Percentiles rank a stretch among this genome's conserved stretches.
Evolutionary conservation across 2,888 invertebrate genomes (phyloP).

Genomic region (Drosophila meridiana): DNA sequence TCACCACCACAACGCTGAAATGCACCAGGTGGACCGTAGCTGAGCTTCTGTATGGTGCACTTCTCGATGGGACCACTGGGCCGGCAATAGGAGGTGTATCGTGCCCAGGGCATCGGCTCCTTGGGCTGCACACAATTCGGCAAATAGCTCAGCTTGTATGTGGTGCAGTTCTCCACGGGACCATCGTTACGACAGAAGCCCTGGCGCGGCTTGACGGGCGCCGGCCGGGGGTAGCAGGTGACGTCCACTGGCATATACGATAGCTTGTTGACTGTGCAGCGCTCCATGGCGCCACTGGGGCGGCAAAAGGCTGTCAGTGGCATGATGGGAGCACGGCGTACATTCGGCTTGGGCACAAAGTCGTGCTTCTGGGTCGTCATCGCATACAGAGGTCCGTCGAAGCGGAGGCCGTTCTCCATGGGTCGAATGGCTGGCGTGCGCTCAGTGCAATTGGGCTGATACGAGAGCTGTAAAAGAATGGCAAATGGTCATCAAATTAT

Average conservation of each 20-base stretch:
- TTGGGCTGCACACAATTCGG: conserved; percentile 85
- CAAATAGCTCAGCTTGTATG: conserved; percentile 87
- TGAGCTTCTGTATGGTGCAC: conserved; percentile 88
- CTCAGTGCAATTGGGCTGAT: conserved; percentile 86
- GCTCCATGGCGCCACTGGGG: conserved; percentile 78
- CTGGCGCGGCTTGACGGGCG: conserved; percentile 76
- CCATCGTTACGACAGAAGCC: conserved; percentile 76
- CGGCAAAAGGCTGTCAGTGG: conserved; percentile 76
- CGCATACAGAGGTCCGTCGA: conserved; percentile 89
- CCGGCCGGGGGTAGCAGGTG: conserved; percentile 67
- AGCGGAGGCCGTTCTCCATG: conserved; percentile 87
- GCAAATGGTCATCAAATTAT: not conserved
- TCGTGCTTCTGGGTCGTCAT: conserved; percentile 91
- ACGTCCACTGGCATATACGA: conserved; percentile 84
- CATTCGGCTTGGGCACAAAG: conserved; percentile 88
- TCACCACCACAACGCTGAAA: conserved; percentile 82
- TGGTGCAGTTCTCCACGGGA: conserved; percentile 85
- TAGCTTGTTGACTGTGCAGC: conserved; percentile 82
- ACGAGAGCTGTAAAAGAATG: conserved; percentile 85
- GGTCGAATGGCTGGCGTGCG: conserved; percentile 87
- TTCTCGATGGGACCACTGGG: conserved; percentile 83
- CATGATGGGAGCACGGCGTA: conserved; percentile 74
- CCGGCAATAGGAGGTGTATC: conserved; percentile 71
- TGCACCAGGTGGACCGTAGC: conserved; percentile 87
- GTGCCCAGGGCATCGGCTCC: conserved; percentile 82